Evolutionary conservation across 2,888 invertebrate species (phyloP), one percentile per base, ranked within the genome.

Genomic region (Blastobasis lacticolella): DNA sequence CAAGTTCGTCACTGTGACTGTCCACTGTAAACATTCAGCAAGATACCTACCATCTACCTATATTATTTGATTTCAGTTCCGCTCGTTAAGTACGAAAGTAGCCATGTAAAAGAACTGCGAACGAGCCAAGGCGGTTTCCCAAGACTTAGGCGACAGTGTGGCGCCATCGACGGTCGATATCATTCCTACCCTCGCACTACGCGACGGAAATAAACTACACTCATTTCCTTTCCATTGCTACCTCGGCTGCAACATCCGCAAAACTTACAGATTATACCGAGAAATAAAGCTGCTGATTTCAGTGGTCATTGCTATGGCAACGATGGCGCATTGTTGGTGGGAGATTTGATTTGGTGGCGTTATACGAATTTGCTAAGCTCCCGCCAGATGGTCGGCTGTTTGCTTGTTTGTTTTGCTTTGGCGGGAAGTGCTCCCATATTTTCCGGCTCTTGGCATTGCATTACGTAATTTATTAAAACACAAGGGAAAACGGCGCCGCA

Each of bases 111-210:
- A 41, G 41, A 45, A 41, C 49, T 49, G 49, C 49, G 36, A 53
- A 53, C 49, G 48, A 49, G 40, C 48, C 52, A 47, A 52, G 45
- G 49, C 50, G 52, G 45, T 51, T 62, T 55, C 58, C 62, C 59
- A 57, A 60, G 54, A 51, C 61, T 55, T 56, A 60, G 64, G 63
- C 65, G 78, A 64, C 78, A 58, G 54, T 37, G 55, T 57, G 78
- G 76, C 78, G 78, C 75, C 77, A 57, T 40, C 4, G 38, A 37
- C 72, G 77, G 69, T 78, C 78, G 78, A 78, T 78, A 76, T 54
- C 54, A 58, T 63, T 57, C 60, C 23, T 60, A 62, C 64, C 61
- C 62, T 61, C 57, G 50, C 38, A 23, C 46, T 60, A 64, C 51
- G 50, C 57, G 37, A 54, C 67, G 49, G 54, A 67, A 53, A 23